A percentile compares a stretch with the other conserved stretches of the same genome.
phyloP scores from a whole-genome alignment of 2,113 vertebrate species.

The Macrotus californicus region DNA sequence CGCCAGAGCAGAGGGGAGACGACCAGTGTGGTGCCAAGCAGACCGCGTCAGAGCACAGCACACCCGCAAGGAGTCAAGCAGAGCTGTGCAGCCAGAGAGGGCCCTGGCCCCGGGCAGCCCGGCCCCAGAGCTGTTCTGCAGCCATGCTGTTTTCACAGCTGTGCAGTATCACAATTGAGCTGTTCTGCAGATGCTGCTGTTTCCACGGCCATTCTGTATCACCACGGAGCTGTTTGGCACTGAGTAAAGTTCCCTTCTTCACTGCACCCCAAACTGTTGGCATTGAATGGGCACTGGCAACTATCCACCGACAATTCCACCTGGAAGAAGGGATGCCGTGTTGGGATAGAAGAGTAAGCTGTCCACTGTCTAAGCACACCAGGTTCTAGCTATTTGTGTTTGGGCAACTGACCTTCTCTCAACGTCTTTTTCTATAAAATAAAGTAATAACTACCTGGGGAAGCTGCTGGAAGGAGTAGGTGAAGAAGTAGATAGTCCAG shows the following conservation, averaged over 20 bases:
- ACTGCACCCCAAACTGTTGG: not conserved
- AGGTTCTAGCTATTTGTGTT: not conserved
- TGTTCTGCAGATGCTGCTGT: not conserved
- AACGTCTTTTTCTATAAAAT: not conserved
- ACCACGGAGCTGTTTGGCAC: not conserved
- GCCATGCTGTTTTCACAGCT: not conserved
- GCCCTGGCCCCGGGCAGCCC: too few species aligned
- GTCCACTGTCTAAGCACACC: not conserved
- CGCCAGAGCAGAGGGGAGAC: not conserved
- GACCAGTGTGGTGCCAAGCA: not conserved
- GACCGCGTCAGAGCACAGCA: not conserved
- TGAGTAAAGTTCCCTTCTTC: not conserved
- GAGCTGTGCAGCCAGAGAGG: not conserved
- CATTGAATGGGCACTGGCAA: not conserved
- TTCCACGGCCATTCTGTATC: not conserved
- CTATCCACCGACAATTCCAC: not conserved
- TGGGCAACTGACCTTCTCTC: not conserved
- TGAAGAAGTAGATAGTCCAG: not conserved
- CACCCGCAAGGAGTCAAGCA: not conserved
- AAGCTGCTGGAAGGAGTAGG: not conserved
- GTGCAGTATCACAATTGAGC: not conserved
- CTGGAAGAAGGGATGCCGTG: accelerated
- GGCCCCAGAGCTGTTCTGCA: too few species aligned
- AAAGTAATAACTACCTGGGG: not conserved
- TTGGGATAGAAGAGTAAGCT: not conserved